Evolutionary conservation across 2,797 vertebrate genomes (phyloP), one percentile per base, ranked within the genome.

Genomic region (Manis pentadactyla): DNA sequence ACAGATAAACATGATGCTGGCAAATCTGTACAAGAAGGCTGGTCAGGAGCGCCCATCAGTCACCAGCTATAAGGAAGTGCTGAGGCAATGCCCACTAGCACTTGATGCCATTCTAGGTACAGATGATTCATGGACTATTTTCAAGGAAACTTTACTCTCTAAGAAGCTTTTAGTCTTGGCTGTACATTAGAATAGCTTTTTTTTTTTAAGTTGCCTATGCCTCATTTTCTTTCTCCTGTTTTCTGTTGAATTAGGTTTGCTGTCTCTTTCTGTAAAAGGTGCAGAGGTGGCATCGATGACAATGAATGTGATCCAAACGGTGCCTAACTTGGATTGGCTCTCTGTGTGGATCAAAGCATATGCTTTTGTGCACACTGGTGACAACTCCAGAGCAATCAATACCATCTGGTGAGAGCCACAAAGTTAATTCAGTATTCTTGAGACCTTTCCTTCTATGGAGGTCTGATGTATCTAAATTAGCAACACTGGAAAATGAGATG

Each of bases 1-100:
- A 53, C 94, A 99, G 99, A 99, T 99, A 98, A 99, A 99, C 97
- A 99, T 99, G 99, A 99, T 99, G 99, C 95, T 99, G 95, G 99
- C 99, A 46, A 99, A 99, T 96, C 98, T 99, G 13, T 99, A 99
- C 98, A 99, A 99, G 98, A 99, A 99, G 91, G 99, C 99, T 0
- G 99, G 99, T 57, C 99, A 99, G 98, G 99, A 99, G 66, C 99
- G 99, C 9, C 99, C 99, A 14, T 99, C 99, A 0, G 99, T 99
- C 93, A 99, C 99, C 0, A 99, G 99, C 98, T 99, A 99, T 98
- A 99, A 99, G 93, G 99, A 99, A 91, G 99, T 99, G 55, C 98
- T 99, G 96, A 99, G 99, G 75, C 99, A 99, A 98, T 99, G 99
- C 94, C 99, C 99, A 0, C 97, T 99, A 12, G 99, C 99, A 17